Conservation (phyloP, 2,888 invertebrate species). For the Nomada fucata region DNA sequence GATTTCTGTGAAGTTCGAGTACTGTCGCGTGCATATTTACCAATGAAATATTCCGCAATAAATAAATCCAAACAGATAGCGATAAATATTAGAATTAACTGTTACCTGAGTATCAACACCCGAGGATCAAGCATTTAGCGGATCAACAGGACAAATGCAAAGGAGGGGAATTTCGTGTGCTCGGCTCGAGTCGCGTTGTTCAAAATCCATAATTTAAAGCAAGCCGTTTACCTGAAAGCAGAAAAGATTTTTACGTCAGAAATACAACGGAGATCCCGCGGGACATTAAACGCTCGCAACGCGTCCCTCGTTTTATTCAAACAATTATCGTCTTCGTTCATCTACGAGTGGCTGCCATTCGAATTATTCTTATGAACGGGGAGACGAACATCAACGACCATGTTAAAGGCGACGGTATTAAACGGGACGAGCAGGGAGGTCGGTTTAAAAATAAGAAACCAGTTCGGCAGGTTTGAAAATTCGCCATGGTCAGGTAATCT, state of each 20-base stretch:
- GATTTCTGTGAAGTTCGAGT: no score
- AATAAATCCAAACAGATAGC: background rate
- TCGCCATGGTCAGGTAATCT: slow-evolving; percentile 24
- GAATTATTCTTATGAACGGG: slow-evolving; percentile 8
- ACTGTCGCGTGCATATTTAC: no score
- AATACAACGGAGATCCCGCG: no score
- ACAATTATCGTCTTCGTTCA: no score
- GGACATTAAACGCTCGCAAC: no score
- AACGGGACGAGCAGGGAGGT: slow-evolving; percentile 29
- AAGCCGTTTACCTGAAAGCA: slow-evolving; percentile 44
- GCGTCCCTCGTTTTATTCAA: no score
- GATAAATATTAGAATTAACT: background rate
- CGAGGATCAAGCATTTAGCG: background rate
- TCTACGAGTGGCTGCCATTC: no score
- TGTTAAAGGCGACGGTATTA: slow-evolving; percentile 20
- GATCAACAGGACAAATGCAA: background rate
- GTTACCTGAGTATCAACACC: background rate
- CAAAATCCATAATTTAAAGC: slow-evolving; percentile 3
- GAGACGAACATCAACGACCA: background rate
- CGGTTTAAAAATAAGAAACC: slow-evolving; percentile 64
- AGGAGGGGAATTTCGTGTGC: background rate
- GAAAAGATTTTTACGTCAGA: slow-evolving; percentile 4
- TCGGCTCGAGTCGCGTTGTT: background rate
- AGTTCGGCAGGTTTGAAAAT: slow-evolving; percentile 58
- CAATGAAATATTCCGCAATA: no score